phyloP scores from a whole-genome alignment of 2,888 invertebrate species.

The Fragum sueziense region DNA sequence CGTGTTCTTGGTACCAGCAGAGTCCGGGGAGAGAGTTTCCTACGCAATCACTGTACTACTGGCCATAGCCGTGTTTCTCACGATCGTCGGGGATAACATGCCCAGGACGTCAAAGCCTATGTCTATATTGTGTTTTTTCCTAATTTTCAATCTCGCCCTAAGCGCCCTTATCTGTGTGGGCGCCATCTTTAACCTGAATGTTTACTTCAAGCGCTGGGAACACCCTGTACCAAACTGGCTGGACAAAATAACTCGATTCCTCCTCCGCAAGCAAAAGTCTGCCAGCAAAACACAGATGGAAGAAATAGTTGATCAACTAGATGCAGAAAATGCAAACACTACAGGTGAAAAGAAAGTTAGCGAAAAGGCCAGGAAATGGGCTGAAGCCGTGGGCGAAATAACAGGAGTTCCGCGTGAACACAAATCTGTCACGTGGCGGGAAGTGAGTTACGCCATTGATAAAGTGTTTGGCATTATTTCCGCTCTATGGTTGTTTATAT shows the following conservation, averaged over 20 bases:
- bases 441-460: conserved; percentile 10
- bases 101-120: conserved; percentile 59
- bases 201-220: conserved; percentile 39
- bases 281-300: neutral
- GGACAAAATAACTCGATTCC: neutral
- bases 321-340: neutral
- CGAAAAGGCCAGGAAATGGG: neutral
- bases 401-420: conserved; percentile 10
- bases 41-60: conserved; percentile 62
- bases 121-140: conserved; percentile 60
- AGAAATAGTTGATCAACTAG: neutral
- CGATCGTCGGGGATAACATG: conserved; percentile 60
- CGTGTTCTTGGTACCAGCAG: conserved; percentile 57
- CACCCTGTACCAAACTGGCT: conserved; percentile 1
- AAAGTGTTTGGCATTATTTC: neutral
- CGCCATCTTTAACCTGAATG: conserved; percentile 52
- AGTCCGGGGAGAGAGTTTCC: conserved; percentile 60
- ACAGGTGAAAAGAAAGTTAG: neutral
- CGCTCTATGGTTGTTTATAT: neutral
- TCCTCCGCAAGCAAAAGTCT: neutral
- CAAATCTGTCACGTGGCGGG: conserved; percentile 9
- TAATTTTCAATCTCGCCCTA: conserved; percentile 51
- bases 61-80: conserved; percentile 63
- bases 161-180: conserved; percentile 54
- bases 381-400: neutral